Evolutionary conservation across 1,140 invertebrate species (phyloP).

Genomic region (Lasaia peninsularis): DNA sequence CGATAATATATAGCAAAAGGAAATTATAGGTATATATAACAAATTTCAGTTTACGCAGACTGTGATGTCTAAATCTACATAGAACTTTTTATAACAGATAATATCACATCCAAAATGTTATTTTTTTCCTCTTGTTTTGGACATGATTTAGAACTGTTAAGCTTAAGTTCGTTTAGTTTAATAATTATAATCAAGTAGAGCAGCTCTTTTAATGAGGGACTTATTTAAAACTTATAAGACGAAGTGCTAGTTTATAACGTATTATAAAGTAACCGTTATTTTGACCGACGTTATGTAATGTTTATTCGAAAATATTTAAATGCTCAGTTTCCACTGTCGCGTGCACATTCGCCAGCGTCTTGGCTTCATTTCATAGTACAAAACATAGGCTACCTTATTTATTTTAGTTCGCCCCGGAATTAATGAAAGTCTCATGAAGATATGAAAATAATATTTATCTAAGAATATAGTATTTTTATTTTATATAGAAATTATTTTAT

Average conservation of each 20-base stretch:
- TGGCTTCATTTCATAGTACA: slow-evolving; percentile 73
- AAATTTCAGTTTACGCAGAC: slow-evolving; percentile 26
- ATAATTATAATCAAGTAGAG: slow-evolving; percentile 57
- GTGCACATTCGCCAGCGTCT: slow-evolving; percentile 37
- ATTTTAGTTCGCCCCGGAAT: slow-evolving; percentile 51
- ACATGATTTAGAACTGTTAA: slow-evolving; percentile 28
- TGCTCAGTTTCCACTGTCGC: slow-evolving; percentile 8
- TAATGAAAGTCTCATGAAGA: slow-evolving; percentile 36
- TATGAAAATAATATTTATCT: slow-evolving; percentile 12
- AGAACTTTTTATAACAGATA: slow-evolving; percentile 6
- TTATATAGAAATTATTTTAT: slow-evolving; percentile 16
- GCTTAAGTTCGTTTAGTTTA: slow-evolving; percentile 53
- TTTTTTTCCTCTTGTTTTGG: slow-evolving; percentile 20
- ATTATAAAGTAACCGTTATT: slow-evolving; percentile 5
- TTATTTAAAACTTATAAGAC: slow-evolving; percentile 36
- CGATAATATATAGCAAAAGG: slow-evolving; percentile 39
- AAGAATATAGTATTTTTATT: slow-evolving; percentile 14
- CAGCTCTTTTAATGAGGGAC: slow-evolving; percentile 56
- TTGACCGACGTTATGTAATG: background rate
- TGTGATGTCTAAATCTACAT: slow-evolving; percentile 29
- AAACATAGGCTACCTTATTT: slow-evolving; percentile 65
- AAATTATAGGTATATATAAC: slow-evolving; percentile 22
- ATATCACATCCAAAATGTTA: slow-evolving; percentile 37
- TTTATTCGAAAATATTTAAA: slow-evolving; percentile 6
- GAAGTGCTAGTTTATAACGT: slow-evolving; percentile 38